Conservation (phyloP, 2,888 invertebrate species). For the Mimumesa dahlbomi region DNA sequence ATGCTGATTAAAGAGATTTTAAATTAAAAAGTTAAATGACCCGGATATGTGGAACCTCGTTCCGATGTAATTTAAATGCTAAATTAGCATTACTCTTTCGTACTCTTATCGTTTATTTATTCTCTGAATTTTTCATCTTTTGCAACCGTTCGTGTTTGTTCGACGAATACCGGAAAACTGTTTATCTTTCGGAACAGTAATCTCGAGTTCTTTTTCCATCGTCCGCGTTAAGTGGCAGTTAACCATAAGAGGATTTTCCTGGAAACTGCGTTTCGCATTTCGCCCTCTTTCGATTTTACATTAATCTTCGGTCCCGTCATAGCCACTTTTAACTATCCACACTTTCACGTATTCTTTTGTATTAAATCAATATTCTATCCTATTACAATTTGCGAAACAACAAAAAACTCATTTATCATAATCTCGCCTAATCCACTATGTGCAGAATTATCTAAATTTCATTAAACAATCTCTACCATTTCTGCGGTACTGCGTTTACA, state of each 20-base stretch:
- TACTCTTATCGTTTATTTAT: neutral
- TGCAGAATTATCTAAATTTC: no score
- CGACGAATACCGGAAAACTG: conserved; percentile 1
- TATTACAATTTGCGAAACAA: no score
- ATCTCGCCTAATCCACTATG: no score
- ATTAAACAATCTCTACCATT: no score
- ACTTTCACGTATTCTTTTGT: no score
- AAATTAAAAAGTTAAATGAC: no score
- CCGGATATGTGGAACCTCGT: neutral
- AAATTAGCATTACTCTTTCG: neutral
- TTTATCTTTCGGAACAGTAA: conserved; percentile 8
- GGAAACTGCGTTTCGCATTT: conserved; percentile 15
- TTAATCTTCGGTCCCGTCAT: conserved; percentile 14
- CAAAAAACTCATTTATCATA: no score
- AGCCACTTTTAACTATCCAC: no score
- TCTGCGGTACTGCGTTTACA: no score
- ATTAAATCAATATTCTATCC: no score
- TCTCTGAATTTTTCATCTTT: neutral
- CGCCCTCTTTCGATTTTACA: conserved; percentile 11
- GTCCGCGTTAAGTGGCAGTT: conserved; percentile 11
- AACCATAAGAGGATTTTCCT: conserved; percentile 14
- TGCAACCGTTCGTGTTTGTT: neutral
- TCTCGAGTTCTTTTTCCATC: conserved; percentile 16
- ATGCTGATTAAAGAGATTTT: no score
- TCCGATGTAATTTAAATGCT: neutral